Percentiles rank a stretch among this genome's conserved stretches.
These are phyloP conservation scores for Pomatorhinus ruficollis DNA, from an alignment of 2,113 vertebrate genomes.

Conservation along the genomic window DNA sequence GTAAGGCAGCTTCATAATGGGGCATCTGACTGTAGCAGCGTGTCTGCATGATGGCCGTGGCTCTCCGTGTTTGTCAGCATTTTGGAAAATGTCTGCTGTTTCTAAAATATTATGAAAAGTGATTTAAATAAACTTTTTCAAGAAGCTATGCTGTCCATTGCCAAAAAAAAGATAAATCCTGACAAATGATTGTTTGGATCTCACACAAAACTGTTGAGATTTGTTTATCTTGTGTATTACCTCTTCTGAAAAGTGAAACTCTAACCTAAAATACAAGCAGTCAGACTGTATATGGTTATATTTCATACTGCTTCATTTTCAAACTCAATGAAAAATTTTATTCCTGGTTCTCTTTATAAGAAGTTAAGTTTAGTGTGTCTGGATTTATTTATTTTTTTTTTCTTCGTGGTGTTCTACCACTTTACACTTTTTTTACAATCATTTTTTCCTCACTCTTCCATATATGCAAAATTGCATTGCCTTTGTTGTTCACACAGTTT, in stretches of 20 bases:
- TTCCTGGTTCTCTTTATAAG: background rate
- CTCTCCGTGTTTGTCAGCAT: background rate
- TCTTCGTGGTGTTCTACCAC: fast-evolving
- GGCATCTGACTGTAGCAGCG: background rate
- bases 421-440: background rate
- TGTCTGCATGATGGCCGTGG: background rate
- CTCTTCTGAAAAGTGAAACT: background rate
- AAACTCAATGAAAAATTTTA: background rate
- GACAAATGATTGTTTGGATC: background rate
- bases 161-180: fast-evolving
- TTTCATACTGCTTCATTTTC: background rate
- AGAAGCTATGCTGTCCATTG: background rate
- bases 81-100: background rate
- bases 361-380: background rate
- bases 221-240: background rate
- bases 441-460: fast-evolving
- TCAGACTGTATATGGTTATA: background rate
- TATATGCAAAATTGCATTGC: background rate
- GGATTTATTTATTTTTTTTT: too few species aligned
- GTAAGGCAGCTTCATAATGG: background rate
- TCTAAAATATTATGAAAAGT: background rate
- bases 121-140: background rate
- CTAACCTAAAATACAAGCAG: background rate
- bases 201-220: background rate
- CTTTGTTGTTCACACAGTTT: fast-evolving